These are phyloP conservation scores for Ammodramus savannarum DNA, from an alignment of 2,113 vertebrate species.

Conservation along the genomic window DNA sequence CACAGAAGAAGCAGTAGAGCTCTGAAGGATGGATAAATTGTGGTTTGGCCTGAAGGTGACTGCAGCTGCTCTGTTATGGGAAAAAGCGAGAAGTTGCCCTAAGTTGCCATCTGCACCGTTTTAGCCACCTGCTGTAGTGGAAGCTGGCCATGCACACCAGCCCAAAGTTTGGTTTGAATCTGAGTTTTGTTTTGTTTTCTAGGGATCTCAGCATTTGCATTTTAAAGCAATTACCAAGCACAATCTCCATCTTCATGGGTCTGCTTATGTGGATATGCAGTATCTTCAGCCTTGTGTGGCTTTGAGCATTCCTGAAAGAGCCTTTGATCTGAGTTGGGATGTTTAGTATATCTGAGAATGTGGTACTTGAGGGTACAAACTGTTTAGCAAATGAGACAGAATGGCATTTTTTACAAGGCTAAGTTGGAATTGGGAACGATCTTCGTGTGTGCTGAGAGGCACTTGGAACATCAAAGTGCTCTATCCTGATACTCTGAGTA, in stretches of 20 bases:
- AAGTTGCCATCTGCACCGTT: neutral
- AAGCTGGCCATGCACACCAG: neutral
- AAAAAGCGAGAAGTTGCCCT: neutral
- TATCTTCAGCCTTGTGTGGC: neutral
- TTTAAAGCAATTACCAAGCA: neutral
- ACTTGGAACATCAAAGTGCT: neutral
- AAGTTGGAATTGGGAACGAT: neutral
- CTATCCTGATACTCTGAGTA: neutral
- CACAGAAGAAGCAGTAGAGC: neutral
- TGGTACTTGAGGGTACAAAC: neutral
- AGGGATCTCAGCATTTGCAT: neutral
- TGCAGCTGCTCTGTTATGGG: neutral
- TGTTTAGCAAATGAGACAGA: neutral
- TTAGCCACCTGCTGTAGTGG: neutral
- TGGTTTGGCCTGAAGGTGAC: neutral
- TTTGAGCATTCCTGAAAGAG: neutral
- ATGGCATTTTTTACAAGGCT: neutral
- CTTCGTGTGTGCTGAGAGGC: neutral
- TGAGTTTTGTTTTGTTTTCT: neutral
- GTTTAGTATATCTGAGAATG: neutral
- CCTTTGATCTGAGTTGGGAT: neutral
- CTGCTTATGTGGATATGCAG: neutral
- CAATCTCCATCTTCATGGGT: neutral
- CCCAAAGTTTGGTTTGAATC: neutral
- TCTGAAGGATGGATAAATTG: neutral